Conservation (phyloP, 2,113 vertebrate genomes). For the Fregetta grallaria region DNA sequence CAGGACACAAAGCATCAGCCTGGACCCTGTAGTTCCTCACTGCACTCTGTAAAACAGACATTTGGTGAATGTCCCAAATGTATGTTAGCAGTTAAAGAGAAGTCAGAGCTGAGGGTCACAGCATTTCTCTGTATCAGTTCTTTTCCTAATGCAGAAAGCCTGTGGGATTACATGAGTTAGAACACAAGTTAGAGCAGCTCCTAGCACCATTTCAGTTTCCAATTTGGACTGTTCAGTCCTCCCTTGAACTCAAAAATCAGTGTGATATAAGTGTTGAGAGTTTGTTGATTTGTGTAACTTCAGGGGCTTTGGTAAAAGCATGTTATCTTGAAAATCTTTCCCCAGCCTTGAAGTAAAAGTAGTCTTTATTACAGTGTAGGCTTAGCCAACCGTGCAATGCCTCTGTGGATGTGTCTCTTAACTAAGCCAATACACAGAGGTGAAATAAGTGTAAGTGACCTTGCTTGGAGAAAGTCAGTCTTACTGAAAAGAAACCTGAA, state of each 20-base stretch:
- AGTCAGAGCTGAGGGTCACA: not conserved
- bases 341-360: not conserved
- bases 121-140: not conserved
- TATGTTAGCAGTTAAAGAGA: not conserved
- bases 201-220: not conserved
- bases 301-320: not conserved
- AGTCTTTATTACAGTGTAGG: not conserved
- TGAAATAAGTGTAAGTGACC: not conserved
- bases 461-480: not conserved
- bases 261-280: not conserved
- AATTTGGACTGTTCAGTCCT: not conserved
- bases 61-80: accelerated
- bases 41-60: not conserved
- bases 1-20: not conserved
- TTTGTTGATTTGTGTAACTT: not conserved
- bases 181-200: not conserved
- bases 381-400: not conserved
- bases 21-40: not conserved
- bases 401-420: not conserved
- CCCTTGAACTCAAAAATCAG: not conserved
- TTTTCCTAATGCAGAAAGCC: not conserved
- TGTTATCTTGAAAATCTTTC: not conserved
- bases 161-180: accelerated
- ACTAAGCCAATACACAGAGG: not conserved
- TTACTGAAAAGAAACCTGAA: not conserved